Base-by-base conservation (phyloP, 2,797 vertebrate species). In the Saxicola maurus region DNA sequence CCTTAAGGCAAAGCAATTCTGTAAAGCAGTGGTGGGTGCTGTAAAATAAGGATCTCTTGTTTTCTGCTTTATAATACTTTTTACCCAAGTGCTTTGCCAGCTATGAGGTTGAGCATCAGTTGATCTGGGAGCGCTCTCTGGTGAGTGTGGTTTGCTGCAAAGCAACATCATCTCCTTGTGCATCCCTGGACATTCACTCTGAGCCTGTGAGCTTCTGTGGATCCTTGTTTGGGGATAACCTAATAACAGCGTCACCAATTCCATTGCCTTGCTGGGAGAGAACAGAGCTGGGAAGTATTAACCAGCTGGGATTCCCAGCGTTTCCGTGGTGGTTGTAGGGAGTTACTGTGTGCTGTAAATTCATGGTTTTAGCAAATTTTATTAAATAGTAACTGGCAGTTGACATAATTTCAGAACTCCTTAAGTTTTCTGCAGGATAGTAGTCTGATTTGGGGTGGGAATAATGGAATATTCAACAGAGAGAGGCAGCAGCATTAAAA, bases 81-180 rank as follows among this genome's bases (percentile, higher is more conserved):
- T 90, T 91, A 77, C 91, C 92, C 53, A 74, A 95, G 95, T 80
- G 91, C 92, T 96, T 95, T 95, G 93, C 56, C 87, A 90, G 92
- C 95, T 77, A 71, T 94, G 91, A 94, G 93, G 49, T 38, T 94
- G 95, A 95, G 77, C 88, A 38, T 87, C 92, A 38, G 10, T 86
- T 96, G 95, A 75, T 84, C 95, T 67, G 94, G 97, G 96, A 97
- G 79, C 64, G 93, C 89, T 92, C 86, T 40, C 94, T 83, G 97
- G 97, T 97, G 97, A 97, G 97, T 97, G 97, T 84, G 90, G 83
- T 90, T 89, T 23, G 30, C 94, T 92, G 93, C 95, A 91, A 96
- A 92, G 77, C 91, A 76, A 6, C 91, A 25, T 94, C 91, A 80
- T 73, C 92, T 94, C 17, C 45, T 35, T 51, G 67, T 96, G 95